Evolutionary conservation across 2,888 invertebrate species (phyloP).

Genomic region (Oithona nana): DNA sequence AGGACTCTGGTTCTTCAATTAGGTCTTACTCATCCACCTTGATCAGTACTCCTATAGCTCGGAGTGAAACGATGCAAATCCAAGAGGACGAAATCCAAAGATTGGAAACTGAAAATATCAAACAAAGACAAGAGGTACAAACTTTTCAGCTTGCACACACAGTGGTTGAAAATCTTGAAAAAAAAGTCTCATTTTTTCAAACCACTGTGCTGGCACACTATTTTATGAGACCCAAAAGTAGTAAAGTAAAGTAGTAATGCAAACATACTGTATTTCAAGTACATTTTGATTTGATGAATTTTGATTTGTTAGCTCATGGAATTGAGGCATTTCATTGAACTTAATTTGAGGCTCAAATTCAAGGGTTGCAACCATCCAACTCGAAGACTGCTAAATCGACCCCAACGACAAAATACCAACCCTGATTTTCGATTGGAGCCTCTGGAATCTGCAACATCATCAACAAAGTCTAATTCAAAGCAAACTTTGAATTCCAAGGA

Average conservation of each 20-base stretch:
- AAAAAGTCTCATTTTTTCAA: too few species aligned
- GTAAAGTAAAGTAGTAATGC: too few species aligned
- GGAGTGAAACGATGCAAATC: background rate
- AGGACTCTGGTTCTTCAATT: background rate
- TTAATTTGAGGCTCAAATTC: background rate
- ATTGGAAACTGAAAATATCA: background rate
- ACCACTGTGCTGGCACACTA: background rate
- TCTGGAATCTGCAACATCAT: too few species aligned
- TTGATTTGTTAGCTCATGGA: background rate
- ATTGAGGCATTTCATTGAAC: background rate
- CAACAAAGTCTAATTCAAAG: too few species aligned
- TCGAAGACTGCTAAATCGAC: background rate
- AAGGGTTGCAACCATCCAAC: slow-evolving; percentile 2
- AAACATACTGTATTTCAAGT: too few species aligned
- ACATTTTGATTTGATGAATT: too few species aligned
- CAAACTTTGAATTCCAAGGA: too few species aligned
- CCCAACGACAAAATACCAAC: background rate
- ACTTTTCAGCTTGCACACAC: too few species aligned
- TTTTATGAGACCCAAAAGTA: too few species aligned
- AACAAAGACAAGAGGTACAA: background rate
- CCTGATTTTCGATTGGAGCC: too few species aligned
- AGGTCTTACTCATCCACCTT: background rate
- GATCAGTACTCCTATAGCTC: background rate
- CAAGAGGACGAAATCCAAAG: background rate
- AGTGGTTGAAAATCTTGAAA: too few species aligned